phyloP scores from a whole-genome alignment of 2,888 invertebrate species.

The Euproctis similis region DNA sequence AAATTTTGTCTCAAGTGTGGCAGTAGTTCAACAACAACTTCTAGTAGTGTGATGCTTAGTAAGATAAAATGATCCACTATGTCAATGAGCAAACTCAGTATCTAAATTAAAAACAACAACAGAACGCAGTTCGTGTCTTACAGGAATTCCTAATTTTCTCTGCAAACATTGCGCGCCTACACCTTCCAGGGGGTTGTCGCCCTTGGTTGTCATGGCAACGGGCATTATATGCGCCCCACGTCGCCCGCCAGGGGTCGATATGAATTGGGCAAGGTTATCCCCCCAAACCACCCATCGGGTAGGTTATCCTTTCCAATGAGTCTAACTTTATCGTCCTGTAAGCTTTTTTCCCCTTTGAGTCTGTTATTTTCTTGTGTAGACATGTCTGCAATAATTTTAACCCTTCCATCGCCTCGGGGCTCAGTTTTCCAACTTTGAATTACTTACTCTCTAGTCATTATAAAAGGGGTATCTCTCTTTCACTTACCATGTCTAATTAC shows the following conservation, averaged over 20 bases:
- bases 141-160: conserved; percentile 31
- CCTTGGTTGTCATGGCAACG: conserved; percentile 60
- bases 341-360: conserved; percentile 11
- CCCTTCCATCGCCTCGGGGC: conserved; percentile 7
- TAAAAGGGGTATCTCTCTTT: conserved; percentile 6
- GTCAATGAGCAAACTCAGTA: conserved; percentile 4
- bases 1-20: too few species aligned
- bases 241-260: conserved; percentile 29
- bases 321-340: conserved; percentile 21
- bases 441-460: conserved; percentile 12
- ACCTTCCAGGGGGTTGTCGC: conserved; percentile 51
- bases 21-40: background rate
- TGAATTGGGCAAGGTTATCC: conserved; percentile 42
- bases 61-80: background rate
- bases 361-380: conserved; percentile 3
- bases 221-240: conserved; percentile 60
- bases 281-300: conserved; percentile 6
- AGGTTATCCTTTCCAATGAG: conserved; percentile 25
- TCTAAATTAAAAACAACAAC: conserved; percentile 10
- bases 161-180: conserved; percentile 26
- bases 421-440: conserved; percentile 15
- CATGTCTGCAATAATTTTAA: background rate
- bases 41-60: too few species aligned
- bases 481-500: conserved; percentile 12
- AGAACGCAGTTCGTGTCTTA: conserved; percentile 16